phyloP scores from a whole-genome alignment of 2,888 invertebrate genomes.

The Pachycephus smyrnensis region DNA sequence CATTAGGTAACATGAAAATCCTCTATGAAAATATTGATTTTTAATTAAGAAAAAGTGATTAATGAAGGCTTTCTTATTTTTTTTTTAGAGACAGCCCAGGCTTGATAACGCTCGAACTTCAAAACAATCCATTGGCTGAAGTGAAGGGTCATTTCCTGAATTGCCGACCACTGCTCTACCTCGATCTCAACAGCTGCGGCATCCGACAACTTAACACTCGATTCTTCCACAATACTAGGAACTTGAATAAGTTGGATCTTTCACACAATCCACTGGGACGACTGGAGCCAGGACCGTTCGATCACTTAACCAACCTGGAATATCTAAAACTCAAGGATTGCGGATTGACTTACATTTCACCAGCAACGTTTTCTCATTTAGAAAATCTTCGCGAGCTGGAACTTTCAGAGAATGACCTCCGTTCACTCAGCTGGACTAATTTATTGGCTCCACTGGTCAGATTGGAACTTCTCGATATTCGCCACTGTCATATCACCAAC shows the following conservation, averaged over 20 bases:
- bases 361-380: slow-evolving; percentile 71
- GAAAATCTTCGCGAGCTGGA: slow-evolving; percentile 75
- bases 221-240: slow-evolving; percentile 77
- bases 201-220: slow-evolving; percentile 71
- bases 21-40: neutral
- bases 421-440: slow-evolving; percentile 72
- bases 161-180: slow-evolving; percentile 75
- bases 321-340: slow-evolving; percentile 76
- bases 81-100: slow-evolving; percentile 76
- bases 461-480: slow-evolving; percentile 75
- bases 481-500: slow-evolving; percentile 72
- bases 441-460: slow-evolving; percentile 73
- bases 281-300: slow-evolving; percentile 73
- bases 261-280: slow-evolving; percentile 75
- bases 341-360: slow-evolving; percentile 72
- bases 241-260: slow-evolving; percentile 77
- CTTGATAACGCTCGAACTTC: slow-evolving; percentile 77
- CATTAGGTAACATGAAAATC: neutral
- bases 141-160: slow-evolving; percentile 76
- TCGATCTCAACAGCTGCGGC: slow-evolving; percentile 77
- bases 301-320: slow-evolving; percentile 75
- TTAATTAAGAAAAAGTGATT: slow-evolving; percentile 15
- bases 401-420: slow-evolving; percentile 72
- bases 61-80: slow-evolving; percentile 19
- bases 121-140: slow-evolving; percentile 74